phyloP scores from a whole-genome alignment of 2,113 vertebrate genomes.

The Stegastes partitus region DNA sequence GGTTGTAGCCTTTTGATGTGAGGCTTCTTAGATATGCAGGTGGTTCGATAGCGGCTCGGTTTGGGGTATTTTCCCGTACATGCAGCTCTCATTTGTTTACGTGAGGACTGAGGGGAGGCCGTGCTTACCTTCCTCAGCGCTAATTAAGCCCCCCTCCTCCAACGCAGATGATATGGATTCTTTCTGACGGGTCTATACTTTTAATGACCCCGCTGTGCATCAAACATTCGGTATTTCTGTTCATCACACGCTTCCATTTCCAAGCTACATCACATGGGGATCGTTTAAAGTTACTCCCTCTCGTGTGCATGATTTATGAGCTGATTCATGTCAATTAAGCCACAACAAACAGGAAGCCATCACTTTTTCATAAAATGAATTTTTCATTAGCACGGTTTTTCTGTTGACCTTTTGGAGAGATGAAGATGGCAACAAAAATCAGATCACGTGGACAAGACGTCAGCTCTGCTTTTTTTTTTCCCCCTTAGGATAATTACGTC shows the following conservation, averaged over 20 bases:
- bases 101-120: neutral
- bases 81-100: conserved; percentile 33
- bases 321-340: conserved; percentile 64
- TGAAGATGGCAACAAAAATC: conserved; percentile 41
- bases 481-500: conserved; percentile 3
- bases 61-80: conserved; percentile 27
- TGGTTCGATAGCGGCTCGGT: conserved; percentile 12
- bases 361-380: conserved; percentile 30
- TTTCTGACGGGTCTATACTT: neutral
- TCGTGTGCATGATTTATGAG: conserved; percentile 61
- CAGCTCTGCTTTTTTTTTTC: neutral
- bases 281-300: conserved; percentile 34
- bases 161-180: neutral
- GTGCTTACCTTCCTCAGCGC: neutral
- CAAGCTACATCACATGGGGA: conserved; percentile 6
- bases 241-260: conserved; percentile 4
- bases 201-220: conserved; percentile 21
- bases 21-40: conserved; percentile 36
- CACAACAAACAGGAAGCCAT: conserved; percentile 49
- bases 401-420: conserved; percentile 64
- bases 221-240: conserved; percentile 19
- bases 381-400: conserved; percentile 52
- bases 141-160: conserved; percentile 15
- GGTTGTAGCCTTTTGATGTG: conserved; percentile 29
- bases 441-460: conserved; percentile 3